Evolutionary conservation across 1,140 invertebrate species (phyloP).

Genomic region (Leptonema lineaticorne): DNA sequence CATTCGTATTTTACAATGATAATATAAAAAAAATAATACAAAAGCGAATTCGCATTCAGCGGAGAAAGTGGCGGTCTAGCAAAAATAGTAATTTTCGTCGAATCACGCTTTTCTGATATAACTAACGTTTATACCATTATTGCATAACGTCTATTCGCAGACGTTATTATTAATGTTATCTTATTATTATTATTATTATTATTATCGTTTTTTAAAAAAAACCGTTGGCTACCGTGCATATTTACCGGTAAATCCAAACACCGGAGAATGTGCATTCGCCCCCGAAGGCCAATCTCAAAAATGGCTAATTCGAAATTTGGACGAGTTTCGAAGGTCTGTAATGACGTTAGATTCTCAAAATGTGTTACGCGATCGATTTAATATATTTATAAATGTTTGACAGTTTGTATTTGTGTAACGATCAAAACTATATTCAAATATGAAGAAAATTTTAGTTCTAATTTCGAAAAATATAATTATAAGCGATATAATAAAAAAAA

Average conservation of each 20-base stretch:
- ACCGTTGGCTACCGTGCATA: background rate
- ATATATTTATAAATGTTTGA: background rate
- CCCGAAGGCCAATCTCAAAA: background rate
- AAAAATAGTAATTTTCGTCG: constrained; percentile 18
- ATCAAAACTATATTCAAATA: no score
- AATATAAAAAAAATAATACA: no score
- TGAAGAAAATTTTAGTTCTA: background rate
- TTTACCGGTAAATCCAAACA: background rate
- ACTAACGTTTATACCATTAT: background rate
- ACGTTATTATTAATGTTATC: background rate
- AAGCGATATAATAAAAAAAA: no score
- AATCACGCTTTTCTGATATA: constrained; percentile 18
- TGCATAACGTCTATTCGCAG: background rate
- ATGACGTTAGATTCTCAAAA: background rate
- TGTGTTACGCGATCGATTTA: background rate
- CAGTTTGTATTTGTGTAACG: no score
- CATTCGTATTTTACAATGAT: background rate
- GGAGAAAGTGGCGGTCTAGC: constrained; percentile 2
- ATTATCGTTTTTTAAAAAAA: no score
- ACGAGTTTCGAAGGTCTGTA: constrained; percentile 2
- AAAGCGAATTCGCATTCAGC: no score
- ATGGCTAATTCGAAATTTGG: constrained; percentile 7
- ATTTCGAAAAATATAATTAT: no score
- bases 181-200: no score
- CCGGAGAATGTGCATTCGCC: no score